phyloP scores from a whole-genome alignment of 2,113 vertebrate species.

The Carassius carassius region DNA sequence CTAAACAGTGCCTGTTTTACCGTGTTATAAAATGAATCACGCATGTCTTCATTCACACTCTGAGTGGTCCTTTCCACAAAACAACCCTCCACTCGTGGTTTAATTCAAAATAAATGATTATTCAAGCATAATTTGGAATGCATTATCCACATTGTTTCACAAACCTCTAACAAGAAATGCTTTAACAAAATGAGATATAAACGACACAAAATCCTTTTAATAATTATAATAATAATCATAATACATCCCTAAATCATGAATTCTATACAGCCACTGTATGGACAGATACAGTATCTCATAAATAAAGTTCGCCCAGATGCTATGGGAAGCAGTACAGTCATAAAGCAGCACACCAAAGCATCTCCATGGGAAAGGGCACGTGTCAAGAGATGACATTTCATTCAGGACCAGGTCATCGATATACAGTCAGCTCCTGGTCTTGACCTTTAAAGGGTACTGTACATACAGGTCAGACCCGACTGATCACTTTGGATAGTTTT shows the following conservation, averaged over 20 bases:
- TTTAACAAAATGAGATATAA: constrained; percentile 19
- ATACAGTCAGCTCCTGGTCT: constrained; percentile 46
- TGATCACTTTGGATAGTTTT: not conserved
- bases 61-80: not conserved
- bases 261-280: constrained; percentile 37
- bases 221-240: not conserved
- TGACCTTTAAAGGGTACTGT: not conserved
- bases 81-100: not conserved
- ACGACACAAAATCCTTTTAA: constrained; percentile 20
- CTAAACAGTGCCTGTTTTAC: not conserved
- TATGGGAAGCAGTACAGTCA: constrained; percentile 47
- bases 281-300: constrained; percentile 49
- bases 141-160: constrained; percentile 47
- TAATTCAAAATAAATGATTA: not conserved
- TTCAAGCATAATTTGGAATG: constrained; percentile 53
- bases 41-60: not conserved
- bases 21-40: not conserved
- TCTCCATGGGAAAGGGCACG: not conserved
- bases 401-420: constrained; percentile 22
- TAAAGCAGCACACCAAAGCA: constrained; percentile 62
- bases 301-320: constrained; percentile 39
- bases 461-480: not conserved
- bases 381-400: not conserved
- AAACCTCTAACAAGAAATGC: constrained; percentile 57
- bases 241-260: constrained; percentile 25